These are phyloP conservation scores for Synergus umbraculus DNA, from an alignment of 2,888 invertebrate species.

Conservation along the genomic window DNA sequence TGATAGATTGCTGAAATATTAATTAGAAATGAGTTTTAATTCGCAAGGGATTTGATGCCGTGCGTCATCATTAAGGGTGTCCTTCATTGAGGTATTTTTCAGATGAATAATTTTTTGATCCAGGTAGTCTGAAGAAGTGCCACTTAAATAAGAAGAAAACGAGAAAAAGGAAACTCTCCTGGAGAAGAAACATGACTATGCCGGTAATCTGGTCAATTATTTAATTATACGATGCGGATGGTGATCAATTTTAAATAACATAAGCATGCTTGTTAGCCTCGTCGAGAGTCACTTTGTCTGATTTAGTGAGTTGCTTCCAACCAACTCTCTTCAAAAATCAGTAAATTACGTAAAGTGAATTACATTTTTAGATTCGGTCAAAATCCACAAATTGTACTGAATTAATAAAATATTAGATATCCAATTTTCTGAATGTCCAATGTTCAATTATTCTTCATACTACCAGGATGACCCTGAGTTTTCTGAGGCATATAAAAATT, in stretches of 20 bases:
- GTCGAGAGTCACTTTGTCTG: neutral
- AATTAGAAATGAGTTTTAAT: neutral
- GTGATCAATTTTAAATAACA: neutral
- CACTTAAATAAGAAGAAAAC: neutral
- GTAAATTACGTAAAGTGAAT: neutral
- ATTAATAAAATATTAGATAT: neutral
- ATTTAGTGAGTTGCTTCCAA: neutral
- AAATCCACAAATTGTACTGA: neutral
- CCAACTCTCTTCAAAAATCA: neutral
- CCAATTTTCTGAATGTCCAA: neutral
- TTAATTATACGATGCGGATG: neutral
- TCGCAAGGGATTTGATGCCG: too few species aligned
- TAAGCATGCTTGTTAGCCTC: neutral
- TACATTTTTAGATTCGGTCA: neutral
- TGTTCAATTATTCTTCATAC: neutral
- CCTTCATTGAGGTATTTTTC: neutral
- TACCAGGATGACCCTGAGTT: neutral
- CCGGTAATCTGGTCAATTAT: neutral
- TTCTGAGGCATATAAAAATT: neutral
- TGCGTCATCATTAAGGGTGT: neutral
- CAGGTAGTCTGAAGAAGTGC: slow-evolving; percentile 1
- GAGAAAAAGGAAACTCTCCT: neutral
- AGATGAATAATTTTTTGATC: neutral
- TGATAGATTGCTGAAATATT: neutral
- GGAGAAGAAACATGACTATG: neutral